Evolutionary conservation across 37 sponge, comb jelly and placozoan genomes (phyloP), one percentile per base, ranked within the genome.

Genomic region (Oscarella lobularis): DNA sequence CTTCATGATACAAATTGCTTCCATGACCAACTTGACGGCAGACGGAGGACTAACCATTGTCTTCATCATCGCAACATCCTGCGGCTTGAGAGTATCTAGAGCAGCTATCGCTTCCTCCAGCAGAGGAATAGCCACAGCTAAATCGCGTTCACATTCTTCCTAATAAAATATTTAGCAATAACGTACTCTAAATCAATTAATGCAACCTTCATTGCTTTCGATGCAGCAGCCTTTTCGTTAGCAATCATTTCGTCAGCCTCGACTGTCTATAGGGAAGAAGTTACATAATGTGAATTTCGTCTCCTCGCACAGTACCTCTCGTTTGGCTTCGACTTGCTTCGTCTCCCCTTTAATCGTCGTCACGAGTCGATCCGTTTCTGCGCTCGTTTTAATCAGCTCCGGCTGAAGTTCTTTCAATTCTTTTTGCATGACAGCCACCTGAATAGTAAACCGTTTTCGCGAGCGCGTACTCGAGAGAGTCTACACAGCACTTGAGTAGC

Each of bases 171-270:
- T 14, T 14, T 27, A 14, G 14, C 14, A 35, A 70, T n/a, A 20
- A 70, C 14, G 27, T 20, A 70, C 14, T 35, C 9, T 14, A 70
- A 35, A 70, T 27, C 60, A 48, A 48, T 27, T 31, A 35, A 27
- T 35, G 14, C 20, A 27, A 70, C 73, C 73, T 93, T 92, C 79
- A 97, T 97, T 33, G 82, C 91, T 70, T 97, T 76, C 32, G 91
- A 72, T 40, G 78, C 84, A 38, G 91, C 94, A 6, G 99, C 99
- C n/a, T 92, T 90, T 66, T 87, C 83, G 66, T 97, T 88, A 48
- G 99, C 94, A 27, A 93, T 90, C 34, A 85, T 92, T 70, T 97
- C 99, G 80, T 97, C 99, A 34, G 94, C 94, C 14, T 95, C 94
- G 31, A 97, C 99, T 41, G 93, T 86, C 90, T 90, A 39, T 20